Percentiles rank a stretch among this genome's conserved stretches.
These are phyloP conservation scores for Zapus hudsonius DNA, from an alignment of 2,113 vertebrate genomes.

Conservation along the genomic window DNA sequence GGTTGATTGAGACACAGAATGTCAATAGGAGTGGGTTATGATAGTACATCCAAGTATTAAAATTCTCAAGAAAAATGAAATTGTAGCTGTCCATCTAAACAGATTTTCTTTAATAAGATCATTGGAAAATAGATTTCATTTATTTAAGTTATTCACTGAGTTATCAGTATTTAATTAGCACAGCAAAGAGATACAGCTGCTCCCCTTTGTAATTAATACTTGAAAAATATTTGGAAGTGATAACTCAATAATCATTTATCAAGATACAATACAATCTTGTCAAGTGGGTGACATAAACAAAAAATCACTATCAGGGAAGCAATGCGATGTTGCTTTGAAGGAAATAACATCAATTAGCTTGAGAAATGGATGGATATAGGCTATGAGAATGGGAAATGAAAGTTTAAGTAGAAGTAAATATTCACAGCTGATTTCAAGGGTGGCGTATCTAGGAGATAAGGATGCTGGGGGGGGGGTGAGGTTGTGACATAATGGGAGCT, in stretches of 20 bases:
- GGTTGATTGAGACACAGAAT: too few species aligned
- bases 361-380: neutral
- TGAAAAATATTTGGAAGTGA: neutral
- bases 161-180: neutral
- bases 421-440: neutral
- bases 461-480: neutral
- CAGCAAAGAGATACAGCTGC: neutral
- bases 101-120: neutral
- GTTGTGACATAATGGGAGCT: neutral
- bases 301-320: conserved; percentile 12
- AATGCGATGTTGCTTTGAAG: neutral
- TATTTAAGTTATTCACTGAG: neutral
- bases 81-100: neutral
- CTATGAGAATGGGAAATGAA: neutral
- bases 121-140: neutral
- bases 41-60: too few species aligned
- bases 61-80: neutral
- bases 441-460: neutral
- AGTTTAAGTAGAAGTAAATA: neutral
- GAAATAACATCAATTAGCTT: conserved; percentile 6
- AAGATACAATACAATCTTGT: neutral
- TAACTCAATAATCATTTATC: neutral
- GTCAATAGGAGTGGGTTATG: too few species aligned
- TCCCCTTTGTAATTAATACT: neutral
- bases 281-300: neutral